Base-by-base conservation (phyloP, 2,888 invertebrate species). In the Rhamphomyia laevipes region DNA sequence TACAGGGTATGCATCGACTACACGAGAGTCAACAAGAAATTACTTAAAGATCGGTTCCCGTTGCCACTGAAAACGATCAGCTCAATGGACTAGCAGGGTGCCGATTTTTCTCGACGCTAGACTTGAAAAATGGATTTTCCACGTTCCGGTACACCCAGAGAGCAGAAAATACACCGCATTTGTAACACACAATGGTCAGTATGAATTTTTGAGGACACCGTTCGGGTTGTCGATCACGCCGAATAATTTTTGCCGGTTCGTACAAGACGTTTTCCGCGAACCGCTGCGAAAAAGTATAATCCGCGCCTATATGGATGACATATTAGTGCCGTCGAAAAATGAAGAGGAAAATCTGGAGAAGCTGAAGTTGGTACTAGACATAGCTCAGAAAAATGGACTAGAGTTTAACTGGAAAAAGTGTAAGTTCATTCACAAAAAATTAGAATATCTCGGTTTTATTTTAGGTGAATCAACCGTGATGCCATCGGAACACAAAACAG, bases 111-210 rank as follows among this genome's bases (percentile, higher is more conserved):
- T 48, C 55, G 4, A 54, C 53, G 0, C 17, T 57, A 1, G 57
- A 56, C 33, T 40, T 57, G 11, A 30, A 6, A 54, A 55, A 15
- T 55, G 53, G 13, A 55, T 54, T 23, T 51, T 53, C 38, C 55
- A 57, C 40, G 51, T 57, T 4, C 51, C 55, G 2, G 43, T 56
- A 10, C 49, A 57, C 11, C 35, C 35, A 13, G 27, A 23, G 4
- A 51, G 50, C 3, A 43, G 49, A 33, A 52, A 50, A 45, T 53
- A 55, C 31, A 57, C 53, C 12, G 51, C 55, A 1, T 56, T 56
- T 38, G 48, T 53, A 4, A 52, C 53, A 15, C 49, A 46, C 12
- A 50, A 50, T 30, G 52, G 55, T 9, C 55, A 56, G 35, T 57
- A 47, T 43, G 53, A 56, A 30, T 56, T 53, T 35, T 10, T 17